A percentile compares a stretch with the other conserved stretches of the same genome.
These are phyloP conservation scores for Hoplostethus atlanticus DNA, from an alignment of 2,797 vertebrate species.

Conservation along the genomic window DNA sequence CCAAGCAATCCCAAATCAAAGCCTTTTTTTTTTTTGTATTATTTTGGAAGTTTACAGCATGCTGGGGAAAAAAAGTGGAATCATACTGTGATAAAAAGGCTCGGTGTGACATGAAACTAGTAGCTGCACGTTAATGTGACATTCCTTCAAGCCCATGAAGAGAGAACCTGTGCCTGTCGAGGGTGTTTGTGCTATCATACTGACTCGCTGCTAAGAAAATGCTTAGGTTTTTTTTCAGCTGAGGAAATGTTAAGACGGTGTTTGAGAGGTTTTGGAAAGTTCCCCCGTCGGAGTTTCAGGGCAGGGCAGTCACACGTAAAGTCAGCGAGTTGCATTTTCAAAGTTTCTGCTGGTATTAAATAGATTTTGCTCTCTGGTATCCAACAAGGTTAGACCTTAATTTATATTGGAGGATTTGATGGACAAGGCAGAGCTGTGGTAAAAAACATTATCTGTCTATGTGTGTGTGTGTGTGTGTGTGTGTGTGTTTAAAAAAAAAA, in stretches of 20 bases:
- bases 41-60: slow-evolving; percentile 37
- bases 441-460: slow-evolving; percentile 4
- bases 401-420: slow-evolving; percentile 19
- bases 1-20: slow-evolving; percentile 41
- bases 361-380: slow-evolving; percentile 17
- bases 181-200: slow-evolving; percentile 22
- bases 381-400: slow-evolving; percentile 25
- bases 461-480: slow-evolving; percentile 6
- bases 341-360: slow-evolving; percentile 35
- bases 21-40: slow-evolving; percentile 22
- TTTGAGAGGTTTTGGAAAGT: slow-evolving; percentile 24
- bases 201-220: slow-evolving; percentile 2
- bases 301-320: background rate
- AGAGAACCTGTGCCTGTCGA: background rate
- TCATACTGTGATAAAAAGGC: slow-evolving; percentile 28
- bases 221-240: background rate
- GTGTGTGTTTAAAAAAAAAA: slow-evolving; percentile 18
- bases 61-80: background rate
- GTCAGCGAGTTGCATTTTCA: slow-evolving; percentile 16
- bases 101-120: slow-evolving; percentile 30
- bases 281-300: slow-evolving; percentile 21
- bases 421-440: slow-evolving; percentile 10
- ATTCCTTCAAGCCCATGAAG: background rate
- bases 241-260: slow-evolving; percentile 23
- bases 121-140: slow-evolving; percentile 51